These are phyloP conservation scores for Crotalus tigris DNA, from an alignment of 2,113 vertebrate species.

Conservation along the genomic window DNA sequence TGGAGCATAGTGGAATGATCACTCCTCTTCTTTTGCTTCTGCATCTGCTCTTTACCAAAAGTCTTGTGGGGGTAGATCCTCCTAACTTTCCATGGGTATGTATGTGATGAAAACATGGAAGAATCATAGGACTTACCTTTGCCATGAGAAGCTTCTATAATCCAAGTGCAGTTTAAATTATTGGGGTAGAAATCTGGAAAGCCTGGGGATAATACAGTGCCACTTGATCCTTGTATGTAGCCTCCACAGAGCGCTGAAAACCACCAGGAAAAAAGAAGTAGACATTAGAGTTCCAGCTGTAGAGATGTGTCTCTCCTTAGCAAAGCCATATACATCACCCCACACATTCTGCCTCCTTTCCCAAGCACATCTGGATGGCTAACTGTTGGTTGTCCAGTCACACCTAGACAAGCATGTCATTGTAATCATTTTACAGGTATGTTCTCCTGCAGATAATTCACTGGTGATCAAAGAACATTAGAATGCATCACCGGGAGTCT, in stretches of 20 bases:
- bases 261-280: neutral
- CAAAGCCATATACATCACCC: neutral
- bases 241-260: conserved; percentile 90
- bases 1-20: neutral
- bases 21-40: neutral
- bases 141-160: conserved; percentile 94
- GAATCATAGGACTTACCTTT: conserved; percentile 78
- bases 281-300: neutral
- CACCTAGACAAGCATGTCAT: neutral
- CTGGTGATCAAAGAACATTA: neutral
- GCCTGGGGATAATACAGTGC: conserved; percentile 94
- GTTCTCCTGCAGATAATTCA: neutral
- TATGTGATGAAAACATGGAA: neutral
- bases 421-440: neutral
- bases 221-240: conserved; percentile 88
- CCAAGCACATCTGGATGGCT: neutral
- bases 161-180: conserved; percentile 98
- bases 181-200: conserved; percentile 99
- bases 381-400: too few relatives aligned
- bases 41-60: neutral
- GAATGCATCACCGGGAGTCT: too few relatives aligned
- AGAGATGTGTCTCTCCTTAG: neutral
- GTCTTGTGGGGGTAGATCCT: neutral
- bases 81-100: too few relatives aligned
- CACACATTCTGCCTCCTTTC: neutral